A percentile compares a stretch with the other conserved stretches of the same genome.
These are phyloP conservation scores for Bombus fervidus DNA, from an alignment of 1,140 invertebrate genomes.

Conservation along the genomic window DNA sequence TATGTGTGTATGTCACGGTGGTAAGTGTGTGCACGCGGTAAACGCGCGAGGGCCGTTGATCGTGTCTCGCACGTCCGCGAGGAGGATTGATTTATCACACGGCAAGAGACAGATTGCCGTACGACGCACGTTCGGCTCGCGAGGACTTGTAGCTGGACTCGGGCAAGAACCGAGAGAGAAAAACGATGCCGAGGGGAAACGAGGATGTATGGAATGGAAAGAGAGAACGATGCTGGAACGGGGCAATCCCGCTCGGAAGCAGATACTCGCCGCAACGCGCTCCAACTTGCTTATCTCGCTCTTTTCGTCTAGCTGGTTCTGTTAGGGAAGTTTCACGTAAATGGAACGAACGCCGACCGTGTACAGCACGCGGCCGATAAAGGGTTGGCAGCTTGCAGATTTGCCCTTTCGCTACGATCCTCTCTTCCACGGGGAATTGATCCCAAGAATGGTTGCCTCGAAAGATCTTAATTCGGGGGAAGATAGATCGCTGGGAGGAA, in stretches of 20 bases:
- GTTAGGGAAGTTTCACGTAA: slow-evolving; percentile 51
- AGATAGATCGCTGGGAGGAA: neutral
- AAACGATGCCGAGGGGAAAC: neutral
- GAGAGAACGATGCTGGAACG: slow-evolving; percentile 28
- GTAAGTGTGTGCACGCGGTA: slow-evolving; percentile 22
- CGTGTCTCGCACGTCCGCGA: slow-evolving; percentile 75
- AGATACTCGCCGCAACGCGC: slow-evolving; percentile 46
- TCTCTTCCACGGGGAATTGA: neutral
- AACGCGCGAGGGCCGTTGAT: slow-evolving; percentile 68
- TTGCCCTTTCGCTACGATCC: neutral
- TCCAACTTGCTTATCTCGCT: slow-evolving; percentile 59
- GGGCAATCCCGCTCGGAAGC: slow-evolving; percentile 52
- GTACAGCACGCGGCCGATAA: slow-evolving; percentile 35
- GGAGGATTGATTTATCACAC: slow-evolving; percentile 80
- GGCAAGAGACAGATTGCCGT: slow-evolving; percentile 76
- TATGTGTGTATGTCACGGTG: neutral
- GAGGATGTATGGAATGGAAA: neutral
- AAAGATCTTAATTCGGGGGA: slow-evolving; percentile 20
- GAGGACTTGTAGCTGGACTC: slow-evolving; percentile 31
- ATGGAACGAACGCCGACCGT: slow-evolving; percentile 53
- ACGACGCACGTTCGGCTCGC: slow-evolving; percentile 58
- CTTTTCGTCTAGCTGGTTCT: slow-evolving; percentile 53
- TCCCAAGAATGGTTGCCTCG: neutral
- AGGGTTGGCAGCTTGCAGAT: slow-evolving; percentile 18
- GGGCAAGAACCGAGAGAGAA: slow-evolving; percentile 45